Evolutionary conservation across 1,140 invertebrate species (phyloP).

Genomic region (Pachyrhynchus sulphureomaculatus): DNA sequence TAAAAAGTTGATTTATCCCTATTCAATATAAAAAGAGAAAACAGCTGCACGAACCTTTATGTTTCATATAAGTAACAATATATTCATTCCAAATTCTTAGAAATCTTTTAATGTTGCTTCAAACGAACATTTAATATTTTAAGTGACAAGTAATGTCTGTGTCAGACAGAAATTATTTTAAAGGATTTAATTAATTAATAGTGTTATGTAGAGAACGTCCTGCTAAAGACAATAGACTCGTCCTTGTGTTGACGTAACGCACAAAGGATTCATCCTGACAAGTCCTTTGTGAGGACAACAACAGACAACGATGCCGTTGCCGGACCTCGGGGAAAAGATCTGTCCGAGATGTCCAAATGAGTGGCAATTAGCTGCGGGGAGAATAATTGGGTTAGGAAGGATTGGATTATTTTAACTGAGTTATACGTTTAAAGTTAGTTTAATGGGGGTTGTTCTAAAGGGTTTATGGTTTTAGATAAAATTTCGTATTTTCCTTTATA

Average conservation of each 20-base stretch:
- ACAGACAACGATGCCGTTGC: constrained; percentile 17
- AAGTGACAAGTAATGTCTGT: constrained; percentile 29
- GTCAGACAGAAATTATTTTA: constrained; percentile 29
- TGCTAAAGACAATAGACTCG: constrained; percentile 25
- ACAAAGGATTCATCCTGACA: constrained; percentile 30
- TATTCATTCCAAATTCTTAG: too few relatives aligned
- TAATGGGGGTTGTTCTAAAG: background rate
- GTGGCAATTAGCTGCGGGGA: constrained; percentile 23
- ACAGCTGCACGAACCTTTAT: too few relatives aligned
- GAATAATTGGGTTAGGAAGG: constrained; percentile 9
- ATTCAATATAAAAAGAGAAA: too few relatives aligned
- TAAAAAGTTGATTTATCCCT: too few relatives aligned
- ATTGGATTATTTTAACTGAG: constrained; percentile 5
- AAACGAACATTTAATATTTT: constrained; percentile 4
- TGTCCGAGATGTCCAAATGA: constrained; percentile 28
- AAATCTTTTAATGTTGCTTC: too few relatives aligned
- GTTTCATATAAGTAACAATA: too few relatives aligned
- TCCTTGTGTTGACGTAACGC: constrained; percentile 20
- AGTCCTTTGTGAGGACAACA: constrained; percentile 29
- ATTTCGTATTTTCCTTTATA: too few relatives aligned
- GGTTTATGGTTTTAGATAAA: background rate
- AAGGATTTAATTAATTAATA: constrained; percentile 33
- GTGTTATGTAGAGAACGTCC: constrained; percentile 20
- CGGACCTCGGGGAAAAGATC: constrained; percentile 26
- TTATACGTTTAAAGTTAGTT: background rate